Evolutionary conservation across 2,888 invertebrate genomes (phyloP).

Genomic region (Erebia epiphron): DNA sequence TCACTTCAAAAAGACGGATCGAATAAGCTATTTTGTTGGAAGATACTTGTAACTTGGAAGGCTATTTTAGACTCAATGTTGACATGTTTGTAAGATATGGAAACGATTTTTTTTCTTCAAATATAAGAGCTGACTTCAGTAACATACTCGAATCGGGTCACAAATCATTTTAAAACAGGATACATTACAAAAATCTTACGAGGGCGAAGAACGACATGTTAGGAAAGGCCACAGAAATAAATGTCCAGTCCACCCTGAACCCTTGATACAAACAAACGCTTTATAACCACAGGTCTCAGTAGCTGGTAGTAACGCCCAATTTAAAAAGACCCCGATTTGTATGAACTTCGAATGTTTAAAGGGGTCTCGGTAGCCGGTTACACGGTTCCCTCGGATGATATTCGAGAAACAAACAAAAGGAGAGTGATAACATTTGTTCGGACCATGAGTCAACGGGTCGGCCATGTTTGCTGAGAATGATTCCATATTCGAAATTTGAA

Average conservation of each 20-base stretch:
- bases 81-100: background rate
- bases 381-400: slow-evolving; percentile 62
- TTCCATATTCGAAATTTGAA: slow-evolving; percentile 57
- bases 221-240: slow-evolving; percentile 53
- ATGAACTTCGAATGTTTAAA: slow-evolving; percentile 26
- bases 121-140: slow-evolving; percentile 8
- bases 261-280: slow-evolving; percentile 36
- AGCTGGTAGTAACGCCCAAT: slow-evolving; percentile 43
- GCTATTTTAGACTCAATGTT: too few relatives aligned
- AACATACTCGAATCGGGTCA: slow-evolving; percentile 26
- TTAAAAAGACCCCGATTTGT: slow-evolving; percentile 17
- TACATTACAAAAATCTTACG: slow-evolving; percentile 42
- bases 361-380: slow-evolving; percentile 50
- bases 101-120: background rate
- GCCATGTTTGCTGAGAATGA: slow-evolving; percentile 47
- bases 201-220: slow-evolving; percentile 47
- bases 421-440: slow-evolving; percentile 80
- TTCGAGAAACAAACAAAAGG: slow-evolving; percentile 79
- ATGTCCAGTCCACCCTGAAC: slow-evolving; percentile 53
- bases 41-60: too few relatives aligned
- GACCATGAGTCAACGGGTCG: slow-evolving; percentile 72
- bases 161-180: slow-evolving; percentile 40
- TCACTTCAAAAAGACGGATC: too few relatives aligned
- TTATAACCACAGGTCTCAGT: slow-evolving; percentile 45
- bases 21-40: too few relatives aligned